These are phyloP conservation scores for Trisateles emortualis DNA, from an alignment of 2,888 invertebrate species.

Conservation along the genomic window DNA sequence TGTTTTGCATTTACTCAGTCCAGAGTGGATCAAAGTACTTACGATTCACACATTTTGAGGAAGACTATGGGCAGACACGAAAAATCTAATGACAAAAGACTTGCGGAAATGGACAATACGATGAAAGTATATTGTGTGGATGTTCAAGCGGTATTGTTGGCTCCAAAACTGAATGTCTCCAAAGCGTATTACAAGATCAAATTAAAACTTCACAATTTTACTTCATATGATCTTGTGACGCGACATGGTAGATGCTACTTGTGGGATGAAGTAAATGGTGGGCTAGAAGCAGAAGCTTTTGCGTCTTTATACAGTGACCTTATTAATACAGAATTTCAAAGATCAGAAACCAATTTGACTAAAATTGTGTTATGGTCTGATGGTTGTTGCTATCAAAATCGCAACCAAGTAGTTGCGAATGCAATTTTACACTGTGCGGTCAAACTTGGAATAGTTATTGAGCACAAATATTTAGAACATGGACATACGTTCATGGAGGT, in stretches of 20 bases:
- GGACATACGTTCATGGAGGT: conserved; percentile 8
- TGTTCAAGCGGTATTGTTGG: conserved; percentile 10
- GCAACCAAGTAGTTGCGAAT: conserved; percentile 10
- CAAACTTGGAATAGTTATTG: conserved; percentile 5
- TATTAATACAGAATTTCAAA: conserved; percentile 10
- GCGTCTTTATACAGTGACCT: conserved; percentile 7
- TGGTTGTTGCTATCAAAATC: conserved; percentile 12
- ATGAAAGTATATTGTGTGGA: conserved; percentile 16
- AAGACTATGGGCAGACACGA: conserved; percentile 12
- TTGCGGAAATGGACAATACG: conserved; percentile 10
- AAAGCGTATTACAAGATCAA: conserved; percentile 10
- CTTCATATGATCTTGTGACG: conserved; percentile 14
- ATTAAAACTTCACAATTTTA: conserved; percentile 12
- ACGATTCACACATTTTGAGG: conserved; percentile 14
- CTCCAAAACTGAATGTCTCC: conserved; percentile 10
- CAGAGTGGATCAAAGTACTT: conserved; percentile 15
- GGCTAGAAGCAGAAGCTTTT: conserved; percentile 13
- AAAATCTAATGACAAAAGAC: conserved; percentile 9
- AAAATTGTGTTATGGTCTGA: conserved; percentile 13
- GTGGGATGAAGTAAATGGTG: conserved; percentile 10
- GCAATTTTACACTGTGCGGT: conserved; percentile 9
- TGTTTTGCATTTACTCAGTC: conserved; percentile 14
- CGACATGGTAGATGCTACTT: conserved; percentile 11
- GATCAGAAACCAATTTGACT: conserved; percentile 7
- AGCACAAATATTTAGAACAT: conserved; percentile 6